Conservation (phyloP, 2,888 invertebrate genomes). For the Neoitamus cyanurus region DNA sequence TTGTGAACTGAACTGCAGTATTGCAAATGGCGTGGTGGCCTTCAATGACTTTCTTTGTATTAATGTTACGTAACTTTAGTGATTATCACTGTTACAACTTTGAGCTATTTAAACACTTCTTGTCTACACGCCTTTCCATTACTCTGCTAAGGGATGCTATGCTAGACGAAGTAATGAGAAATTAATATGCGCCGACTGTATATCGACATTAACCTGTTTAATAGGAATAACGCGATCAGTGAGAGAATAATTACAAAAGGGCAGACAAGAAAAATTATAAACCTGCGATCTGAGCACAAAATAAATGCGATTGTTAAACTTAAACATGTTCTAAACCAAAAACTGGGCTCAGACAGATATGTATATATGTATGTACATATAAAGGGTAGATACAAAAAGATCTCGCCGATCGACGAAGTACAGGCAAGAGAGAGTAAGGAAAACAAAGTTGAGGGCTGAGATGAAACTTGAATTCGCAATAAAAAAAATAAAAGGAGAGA, state of each 20-base stretch:
- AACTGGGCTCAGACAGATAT: constrained; percentile 22
- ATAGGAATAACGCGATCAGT: neutral
- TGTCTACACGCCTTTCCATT: too few species aligned
- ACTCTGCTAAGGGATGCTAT: neutral
- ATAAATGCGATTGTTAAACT: constrained; percentile 13
- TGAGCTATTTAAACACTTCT: too few species aligned
- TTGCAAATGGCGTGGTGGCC: too few species aligned
- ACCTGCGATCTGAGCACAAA: neutral
- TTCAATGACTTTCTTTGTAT: too few species aligned
- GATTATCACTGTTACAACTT: too few species aligned
- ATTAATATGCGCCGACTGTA: neutral
- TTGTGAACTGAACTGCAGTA: too few species aligned
- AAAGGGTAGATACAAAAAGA: constrained; percentile 6
- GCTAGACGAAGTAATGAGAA: neutral
- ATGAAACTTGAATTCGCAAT: constrained; percentile 44
- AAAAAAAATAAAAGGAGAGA: neutral
- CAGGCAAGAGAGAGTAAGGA: constrained; percentile 33
- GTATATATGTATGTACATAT: neutral
- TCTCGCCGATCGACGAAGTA: neutral
- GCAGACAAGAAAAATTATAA: neutral
- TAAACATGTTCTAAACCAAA: constrained; percentile 11
- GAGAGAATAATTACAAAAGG: neutral
- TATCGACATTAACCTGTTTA: neutral
- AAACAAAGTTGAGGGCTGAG: constrained; percentile 21
- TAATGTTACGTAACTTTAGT: too few species aligned